Base-by-base conservation (phyloP, 2,888 invertebrate genomes). In the Limnephilus rhombicus region DNA sequence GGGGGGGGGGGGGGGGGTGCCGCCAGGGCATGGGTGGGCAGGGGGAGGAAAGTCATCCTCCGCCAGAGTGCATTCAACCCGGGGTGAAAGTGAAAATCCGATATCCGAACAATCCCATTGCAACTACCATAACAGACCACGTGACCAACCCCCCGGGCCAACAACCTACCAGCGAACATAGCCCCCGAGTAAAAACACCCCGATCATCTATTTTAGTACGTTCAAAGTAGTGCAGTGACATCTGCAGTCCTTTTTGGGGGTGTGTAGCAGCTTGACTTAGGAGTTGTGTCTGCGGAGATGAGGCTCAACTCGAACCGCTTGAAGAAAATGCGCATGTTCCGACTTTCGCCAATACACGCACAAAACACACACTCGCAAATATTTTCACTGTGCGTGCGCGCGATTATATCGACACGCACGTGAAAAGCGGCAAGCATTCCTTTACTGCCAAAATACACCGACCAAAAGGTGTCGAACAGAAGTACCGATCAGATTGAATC, bases 51-150 rank as follows among this genome's bases (percentile, higher is more conserved):
- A 94, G 95, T 93, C 93, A 93, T 93, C 94, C 95, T 95, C 95
- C 95, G 95, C 94, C 15, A 91, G 94, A 95, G 96, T 96, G 96
- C 96, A 96, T 96, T 96, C 96, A 96, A 96, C 96, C 96, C 96
- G 88, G 90, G 88, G 94, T 94, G 96, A 96, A 96, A 96, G 96
- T 95, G 96, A 96, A 95, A 95, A 94, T 95, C 92, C 93, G 93
- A 93, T 93, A 93, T 93, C 93, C 89, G 90, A 93, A 92, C 93
- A 91, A 91, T 91, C 91, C 92, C 91, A 90, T 85, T 93, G 93
- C 93, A 93, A 90, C 91, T 90, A 90, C 82, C 88, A 82, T 82
- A 87, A 80, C 90, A 31, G 29, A 89, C 92, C 90, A 89, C 92
- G 90, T 89, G 86, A 87, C 91, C 82, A n/a, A 53, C 92, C 90